Percentiles rank a stretch among this genome's conserved stretches.
phyloP scores from a whole-genome alignment of 2,797 vertebrate species.

The Silurus aristotelis region DNA sequence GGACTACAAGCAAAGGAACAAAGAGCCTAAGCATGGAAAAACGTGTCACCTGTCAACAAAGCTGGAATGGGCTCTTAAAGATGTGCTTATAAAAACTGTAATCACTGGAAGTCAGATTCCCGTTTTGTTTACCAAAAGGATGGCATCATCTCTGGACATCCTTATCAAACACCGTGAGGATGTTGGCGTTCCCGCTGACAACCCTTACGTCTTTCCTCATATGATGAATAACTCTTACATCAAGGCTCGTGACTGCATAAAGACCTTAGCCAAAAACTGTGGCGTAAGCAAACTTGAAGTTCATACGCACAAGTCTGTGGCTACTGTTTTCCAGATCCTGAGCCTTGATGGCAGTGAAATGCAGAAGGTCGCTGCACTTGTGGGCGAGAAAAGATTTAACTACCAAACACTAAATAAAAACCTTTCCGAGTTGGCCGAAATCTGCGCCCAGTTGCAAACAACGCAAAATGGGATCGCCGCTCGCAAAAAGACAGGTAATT shows the following conservation, averaged over 20 bases:
- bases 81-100: constrained; percentile 2
- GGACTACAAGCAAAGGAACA: not conserved
- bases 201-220: constrained; percentile 42
- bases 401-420: constrained; percentile 16
- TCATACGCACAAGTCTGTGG: constrained; percentile 24
- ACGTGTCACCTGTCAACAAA: constrained; percentile 7
- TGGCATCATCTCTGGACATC: constrained; percentile 32
- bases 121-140: constrained; percentile 29
- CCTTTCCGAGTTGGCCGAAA: constrained; percentile 8
- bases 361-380: not conserved
- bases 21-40: not conserved
- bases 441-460: constrained; percentile 7
- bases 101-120: constrained; percentile 14
- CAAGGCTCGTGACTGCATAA: constrained; percentile 32
- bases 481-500: not conserved
- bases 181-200: constrained; percentile 24
- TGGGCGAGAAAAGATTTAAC: not conserved
- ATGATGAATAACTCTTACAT: not conserved
- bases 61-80: constrained; percentile 24
- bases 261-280: constrained; percentile 28
- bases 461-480: not conserved
- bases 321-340: constrained; percentile 33
- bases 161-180: constrained; percentile 29
- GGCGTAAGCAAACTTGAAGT: constrained; percentile 26
- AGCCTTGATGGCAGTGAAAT: constrained; percentile 27